Percentiles rank a stretch among this genome's conserved stretches.
Evolutionary conservation across 2,113 vertebrate species (phyloP).

Genomic region (Beaufortia kweichowensis): DNA sequence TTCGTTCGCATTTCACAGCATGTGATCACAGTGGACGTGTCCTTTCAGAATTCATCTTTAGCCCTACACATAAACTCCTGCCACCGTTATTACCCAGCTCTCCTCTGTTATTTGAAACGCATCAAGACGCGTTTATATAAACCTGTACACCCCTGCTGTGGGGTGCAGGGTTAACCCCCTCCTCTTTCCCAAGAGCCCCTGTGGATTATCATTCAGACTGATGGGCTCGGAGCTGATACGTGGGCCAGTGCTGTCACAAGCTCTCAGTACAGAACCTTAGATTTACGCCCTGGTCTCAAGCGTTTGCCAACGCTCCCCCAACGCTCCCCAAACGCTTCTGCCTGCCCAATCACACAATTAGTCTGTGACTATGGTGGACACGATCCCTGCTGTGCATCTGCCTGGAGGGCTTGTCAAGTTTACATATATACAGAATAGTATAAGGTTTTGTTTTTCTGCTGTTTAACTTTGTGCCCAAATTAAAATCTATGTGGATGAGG

Average conservation of each 20-base stretch:
- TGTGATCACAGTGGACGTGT: slow-evolving; percentile 7
- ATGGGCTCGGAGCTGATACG: slow-evolving; percentile 46
- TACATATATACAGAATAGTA: slow-evolving; percentile 34
- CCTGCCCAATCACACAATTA: slow-evolving; percentile 48
- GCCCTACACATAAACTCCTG: neutral
- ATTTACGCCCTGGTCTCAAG: slow-evolving; percentile 43
- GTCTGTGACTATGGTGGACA: slow-evolving; percentile 44
- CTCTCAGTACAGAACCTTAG: slow-evolving; percentile 50
- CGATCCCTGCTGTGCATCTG: slow-evolving; percentile 32
- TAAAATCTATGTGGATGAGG: neutral
- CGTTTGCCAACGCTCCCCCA: slow-evolving; percentile 39
- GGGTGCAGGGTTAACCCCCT: slow-evolving; percentile 20
- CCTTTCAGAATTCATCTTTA: slow-evolving; percentile 6
- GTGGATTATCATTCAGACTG: slow-evolving; percentile 43
- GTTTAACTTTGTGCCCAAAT: neutral
- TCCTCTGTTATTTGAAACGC: slow-evolving; percentile 30
- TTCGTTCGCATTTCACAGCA: slow-evolving; percentile 3
- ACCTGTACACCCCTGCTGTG: slow-evolving; percentile 27
- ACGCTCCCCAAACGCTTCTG: slow-evolving; percentile 40
- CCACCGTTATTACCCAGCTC: slow-evolving; percentile 11
- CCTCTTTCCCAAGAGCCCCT: slow-evolving; percentile 36
- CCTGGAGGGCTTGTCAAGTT: slow-evolving; percentile 36
- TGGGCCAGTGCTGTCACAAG: slow-evolving; percentile 57
- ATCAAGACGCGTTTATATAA: slow-evolving; percentile 32
- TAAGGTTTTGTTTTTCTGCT: neutral